These are phyloP conservation scores for Pantherophis vulpinus DNA, from an alignment of 2,797 vertebrate genomes.

Conservation along the genomic window DNA sequence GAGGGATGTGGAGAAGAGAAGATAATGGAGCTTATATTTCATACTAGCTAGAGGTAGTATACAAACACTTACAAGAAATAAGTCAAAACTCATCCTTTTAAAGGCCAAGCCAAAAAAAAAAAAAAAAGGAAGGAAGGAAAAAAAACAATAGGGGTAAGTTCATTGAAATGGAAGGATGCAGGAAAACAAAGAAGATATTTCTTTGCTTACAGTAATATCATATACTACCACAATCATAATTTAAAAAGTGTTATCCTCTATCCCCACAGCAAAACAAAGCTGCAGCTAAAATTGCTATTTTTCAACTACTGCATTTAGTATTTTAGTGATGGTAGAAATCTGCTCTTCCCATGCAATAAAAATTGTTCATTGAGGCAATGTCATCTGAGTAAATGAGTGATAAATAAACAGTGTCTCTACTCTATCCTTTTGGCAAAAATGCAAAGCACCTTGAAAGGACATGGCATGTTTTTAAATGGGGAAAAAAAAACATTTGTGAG, in stretches of 20 bases:
- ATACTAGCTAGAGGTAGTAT: neutral
- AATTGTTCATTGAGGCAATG: neutral
- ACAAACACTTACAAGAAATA: neutral
- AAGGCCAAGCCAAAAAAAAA: neutral
- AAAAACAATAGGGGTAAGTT: neutral
- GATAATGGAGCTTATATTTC: neutral
- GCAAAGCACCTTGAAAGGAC: neutral
- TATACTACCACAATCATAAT: neutral
- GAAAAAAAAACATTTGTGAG: neutral
- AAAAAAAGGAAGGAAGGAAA: neutral
- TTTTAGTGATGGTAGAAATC: neutral
- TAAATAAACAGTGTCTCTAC: neutral
- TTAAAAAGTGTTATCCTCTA: neutral
- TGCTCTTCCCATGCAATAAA: neutral
- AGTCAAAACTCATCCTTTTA: neutral
- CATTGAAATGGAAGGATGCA: neutral
- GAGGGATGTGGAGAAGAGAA: too few species aligned
- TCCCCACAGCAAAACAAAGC: neutral
- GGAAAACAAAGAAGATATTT: neutral
- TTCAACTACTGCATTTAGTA: neutral
- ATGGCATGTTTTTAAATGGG: neutral
- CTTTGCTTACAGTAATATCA: neutral
- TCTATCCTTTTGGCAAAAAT: neutral
- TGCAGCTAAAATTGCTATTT: neutral
- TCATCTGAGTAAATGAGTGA: neutral